A percentile compares a stretch with the other conserved stretches of the same genome.
Evolutionary conservation across 2,797 vertebrate species (phyloP).

Genomic region (Novumbra hubbsi): DNA sequence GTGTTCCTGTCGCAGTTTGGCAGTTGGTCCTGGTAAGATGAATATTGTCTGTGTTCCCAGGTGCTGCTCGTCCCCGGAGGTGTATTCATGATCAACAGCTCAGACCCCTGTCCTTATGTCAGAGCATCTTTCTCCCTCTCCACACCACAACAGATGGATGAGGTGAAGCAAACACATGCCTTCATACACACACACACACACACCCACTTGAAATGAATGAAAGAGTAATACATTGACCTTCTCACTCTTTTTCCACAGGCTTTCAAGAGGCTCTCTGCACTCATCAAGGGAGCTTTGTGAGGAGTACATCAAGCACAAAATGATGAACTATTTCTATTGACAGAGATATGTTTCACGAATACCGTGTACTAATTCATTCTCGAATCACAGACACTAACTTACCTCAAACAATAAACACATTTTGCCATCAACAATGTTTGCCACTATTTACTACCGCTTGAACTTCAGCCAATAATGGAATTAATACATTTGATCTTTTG

Average conservation of each 20-base stretch:
- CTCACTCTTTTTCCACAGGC: constrained; percentile 69
- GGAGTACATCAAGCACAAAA: neutral
- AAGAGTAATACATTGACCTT: neutral
- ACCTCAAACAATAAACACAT: neutral
- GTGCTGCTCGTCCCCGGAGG: constrained; percentile 88
- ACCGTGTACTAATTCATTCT: neutral
- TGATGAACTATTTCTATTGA: neutral
- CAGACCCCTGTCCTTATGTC: constrained; percentile 81
- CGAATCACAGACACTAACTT: neutral
- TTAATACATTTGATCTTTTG: no score
- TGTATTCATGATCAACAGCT: constrained; percentile 79
- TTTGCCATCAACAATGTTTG: neutral
- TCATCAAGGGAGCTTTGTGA: constrained; percentile 84
- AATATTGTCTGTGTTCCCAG: constrained; percentile 56
- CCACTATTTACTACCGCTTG: neutral
- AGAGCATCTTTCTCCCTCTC: constrained; percentile 89
- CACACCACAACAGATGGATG: constrained; percentile 86
- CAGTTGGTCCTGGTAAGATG: neutral
- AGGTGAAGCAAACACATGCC: constrained; percentile 67
- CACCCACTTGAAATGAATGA: neutral
- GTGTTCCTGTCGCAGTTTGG: neutral
- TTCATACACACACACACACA: neutral
- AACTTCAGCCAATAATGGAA: no score
- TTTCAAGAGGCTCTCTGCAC: constrained; percentile 82
- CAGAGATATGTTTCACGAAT: constrained; percentile 14